Evolutionary conservation across 2,888 invertebrate genomes (phyloP).

Genomic region (Andrena marginata): DNA sequence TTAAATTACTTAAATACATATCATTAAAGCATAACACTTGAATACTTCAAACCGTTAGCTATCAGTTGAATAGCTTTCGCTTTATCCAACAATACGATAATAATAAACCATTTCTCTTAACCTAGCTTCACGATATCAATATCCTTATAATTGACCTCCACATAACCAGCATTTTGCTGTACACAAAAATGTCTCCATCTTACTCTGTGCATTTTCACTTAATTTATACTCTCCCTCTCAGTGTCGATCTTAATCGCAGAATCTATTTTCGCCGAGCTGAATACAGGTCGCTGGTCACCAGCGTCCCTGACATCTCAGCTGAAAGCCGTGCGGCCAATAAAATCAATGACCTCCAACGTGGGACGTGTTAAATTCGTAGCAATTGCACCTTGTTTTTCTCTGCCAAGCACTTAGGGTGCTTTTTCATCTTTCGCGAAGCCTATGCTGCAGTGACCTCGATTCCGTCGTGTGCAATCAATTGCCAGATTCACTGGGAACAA

Average conservation of each 20-base stretch:
- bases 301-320: not conserved
- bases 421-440: constrained; percentile 30
- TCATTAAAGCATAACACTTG: too few relatives aligned
- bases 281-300: not conserved
- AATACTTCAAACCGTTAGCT: too few relatives aligned
- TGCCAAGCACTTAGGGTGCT: not conserved
- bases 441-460: constrained; percentile 31
- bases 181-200: too few relatives aligned
- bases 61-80: too few relatives aligned
- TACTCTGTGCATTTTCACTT: too few relatives aligned
- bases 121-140: too few relatives aligned
- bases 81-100: too few relatives aligned
- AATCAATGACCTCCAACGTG: not conserved
- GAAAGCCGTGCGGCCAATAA: not conserved
- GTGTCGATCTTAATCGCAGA: not conserved
- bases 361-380: constrained; percentile 19
- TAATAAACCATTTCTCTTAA: too few relatives aligned
- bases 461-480: constrained; percentile 33
- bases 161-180: too few relatives aligned
- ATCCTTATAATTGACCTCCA: too few relatives aligned
- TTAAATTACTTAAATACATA: too few relatives aligned
- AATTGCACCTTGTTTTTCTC: constrained; percentile 6
- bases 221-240: not conserved
- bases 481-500: constrained; percentile 36
- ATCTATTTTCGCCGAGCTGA: too few relatives aligned